These are phyloP conservation scores for Bergia puertoricense DNA, from an alignment of 92 coral and sea anemone genomes.

Conservation along the genomic window DNA sequence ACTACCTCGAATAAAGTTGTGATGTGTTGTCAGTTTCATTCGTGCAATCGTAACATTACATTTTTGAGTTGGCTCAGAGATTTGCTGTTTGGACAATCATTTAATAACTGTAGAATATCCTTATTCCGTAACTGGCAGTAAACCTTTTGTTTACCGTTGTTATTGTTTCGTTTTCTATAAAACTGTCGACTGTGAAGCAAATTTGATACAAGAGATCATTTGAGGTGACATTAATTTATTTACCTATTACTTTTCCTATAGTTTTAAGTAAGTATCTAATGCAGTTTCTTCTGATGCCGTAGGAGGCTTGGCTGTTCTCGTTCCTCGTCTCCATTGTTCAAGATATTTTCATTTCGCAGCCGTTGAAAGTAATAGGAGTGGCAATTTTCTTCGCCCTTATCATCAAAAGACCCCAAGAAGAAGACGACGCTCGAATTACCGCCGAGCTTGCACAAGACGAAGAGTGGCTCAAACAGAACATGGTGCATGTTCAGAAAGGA, in stretches of 20 bases:
- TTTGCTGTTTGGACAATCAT: too few species aligned
- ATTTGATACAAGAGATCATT: background rate
- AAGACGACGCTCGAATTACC: constrained; percentile 76
- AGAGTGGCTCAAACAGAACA: constrained; percentile 84
- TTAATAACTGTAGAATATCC: background rate
- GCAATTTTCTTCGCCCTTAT: constrained; percentile 86
- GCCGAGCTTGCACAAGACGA: constrained; percentile 85
- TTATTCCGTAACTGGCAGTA: background rate
- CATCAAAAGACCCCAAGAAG: constrained; percentile 82
- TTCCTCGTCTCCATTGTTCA: constrained; percentile 83
- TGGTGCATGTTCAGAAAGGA: constrained; percentile 55
- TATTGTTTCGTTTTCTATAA: background rate
- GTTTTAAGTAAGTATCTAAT: background rate
- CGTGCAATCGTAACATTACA: background rate
- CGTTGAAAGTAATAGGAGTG: constrained; percentile 83
- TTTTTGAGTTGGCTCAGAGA: background rate
- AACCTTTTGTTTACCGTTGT: background rate
- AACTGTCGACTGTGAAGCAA: background rate
- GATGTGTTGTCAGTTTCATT: background rate
- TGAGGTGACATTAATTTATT: background rate
- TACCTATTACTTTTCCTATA: background rate
- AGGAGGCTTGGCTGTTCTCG: constrained; percentile 83
- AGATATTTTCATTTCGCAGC: constrained; percentile 90
- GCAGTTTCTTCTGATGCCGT: background rate
- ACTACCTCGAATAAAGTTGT: too few species aligned